These are phyloP conservation scores for Australoheros facetus DNA, from an alignment of 2,797 vertebrate species.

Conservation along the genomic window DNA sequence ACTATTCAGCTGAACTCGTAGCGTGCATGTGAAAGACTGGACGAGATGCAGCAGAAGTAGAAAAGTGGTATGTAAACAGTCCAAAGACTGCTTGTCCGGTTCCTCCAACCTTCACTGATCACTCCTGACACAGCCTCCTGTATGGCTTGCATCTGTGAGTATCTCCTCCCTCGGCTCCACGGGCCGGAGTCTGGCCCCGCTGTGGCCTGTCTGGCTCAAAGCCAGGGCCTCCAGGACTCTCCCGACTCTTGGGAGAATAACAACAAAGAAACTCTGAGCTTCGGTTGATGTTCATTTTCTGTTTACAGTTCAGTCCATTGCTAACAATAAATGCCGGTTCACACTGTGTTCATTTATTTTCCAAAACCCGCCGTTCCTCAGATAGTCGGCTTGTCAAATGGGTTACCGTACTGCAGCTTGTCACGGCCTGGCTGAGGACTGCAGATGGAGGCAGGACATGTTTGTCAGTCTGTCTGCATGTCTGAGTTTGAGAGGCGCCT, in stretches of 20 bases:
- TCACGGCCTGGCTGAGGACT: constrained; percentile 27
- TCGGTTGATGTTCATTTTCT: constrained; percentile 27
- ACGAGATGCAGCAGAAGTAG: not conserved
- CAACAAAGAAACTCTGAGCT: constrained; percentile 44
- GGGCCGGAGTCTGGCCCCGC: constrained; percentile 46
- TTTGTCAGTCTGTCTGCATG: constrained; percentile 59
- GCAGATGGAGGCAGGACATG: constrained; percentile 36
- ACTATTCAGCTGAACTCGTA: not conserved
- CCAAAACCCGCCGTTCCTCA: not conserved
- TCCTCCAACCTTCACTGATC: constrained; percentile 63
- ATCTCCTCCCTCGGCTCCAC: constrained; percentile 59
- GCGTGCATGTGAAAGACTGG: not conserved
- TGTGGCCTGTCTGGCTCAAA: constrained; percentile 59
- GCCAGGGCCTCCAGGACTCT: constrained; percentile 47
- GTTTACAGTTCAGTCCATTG: not conserved
- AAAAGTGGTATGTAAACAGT: constrained; percentile 40
- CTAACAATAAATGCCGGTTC: constrained; percentile 19
- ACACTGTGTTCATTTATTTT: not conserved
- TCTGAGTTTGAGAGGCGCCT: constrained; percentile 67
- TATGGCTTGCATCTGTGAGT: constrained; percentile 60
- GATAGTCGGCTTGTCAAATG: constrained; percentile 10
- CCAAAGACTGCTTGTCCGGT: constrained; percentile 54
- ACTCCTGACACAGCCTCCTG: constrained; percentile 64
- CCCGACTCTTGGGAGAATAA: constrained; percentile 6
- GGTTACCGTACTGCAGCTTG: not conserved